Base-by-base conservation (phyloP, 2,888 invertebrate species). In the Caenorhabditis doughertyi region DNA sequence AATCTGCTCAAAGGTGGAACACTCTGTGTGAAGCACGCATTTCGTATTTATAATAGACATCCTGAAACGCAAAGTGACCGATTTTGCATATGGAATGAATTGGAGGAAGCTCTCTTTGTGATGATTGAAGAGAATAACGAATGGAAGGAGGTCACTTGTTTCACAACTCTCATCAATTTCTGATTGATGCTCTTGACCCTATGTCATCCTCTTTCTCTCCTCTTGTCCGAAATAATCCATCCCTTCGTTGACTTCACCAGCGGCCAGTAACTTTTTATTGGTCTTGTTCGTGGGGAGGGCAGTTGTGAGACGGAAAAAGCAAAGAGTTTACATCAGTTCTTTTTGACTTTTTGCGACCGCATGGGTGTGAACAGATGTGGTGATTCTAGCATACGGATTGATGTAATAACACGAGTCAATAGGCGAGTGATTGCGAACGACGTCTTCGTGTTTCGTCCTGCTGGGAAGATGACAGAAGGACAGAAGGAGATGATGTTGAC, bases 321-420 rank as follows among this genome's bases (percentile, higher is more conserved):
- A 35, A n/a, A 47, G 7, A 47, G 44, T 55, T 76, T 76, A 76
- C 74, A 76, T 23, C 47, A 51, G 23, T 27, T 18, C 65, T 51
- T 65, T 51, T 65, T 65, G 29, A 39, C 72, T 18, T 39, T 47
- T 23, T 51, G 18, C 49, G 53, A 64, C 73, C 73, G 64, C 74
- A 76, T 73, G 68, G 77, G 77, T 77, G 68, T 62, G 68, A 77
- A 68, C 77, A 77, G 77, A 77, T 77, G 77, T 47, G 58, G 39
- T 39, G 55, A 29, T 44, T 47, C 16, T 49, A 32, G 25, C 18
- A 47, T 55, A 42, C 58, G 49, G 60, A 53, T 77, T 68, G 62
- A 77, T 77, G 77, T 77, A 68, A 77, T 77, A 77, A 68, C 68
- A 60, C 68, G 53, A 68, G 60, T 77, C 68, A 77, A 77, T 77